These are phyloP conservation scores for Oryzias celebensis DNA, from an alignment of 2,113 vertebrate species.

Conservation along the genomic window DNA sequence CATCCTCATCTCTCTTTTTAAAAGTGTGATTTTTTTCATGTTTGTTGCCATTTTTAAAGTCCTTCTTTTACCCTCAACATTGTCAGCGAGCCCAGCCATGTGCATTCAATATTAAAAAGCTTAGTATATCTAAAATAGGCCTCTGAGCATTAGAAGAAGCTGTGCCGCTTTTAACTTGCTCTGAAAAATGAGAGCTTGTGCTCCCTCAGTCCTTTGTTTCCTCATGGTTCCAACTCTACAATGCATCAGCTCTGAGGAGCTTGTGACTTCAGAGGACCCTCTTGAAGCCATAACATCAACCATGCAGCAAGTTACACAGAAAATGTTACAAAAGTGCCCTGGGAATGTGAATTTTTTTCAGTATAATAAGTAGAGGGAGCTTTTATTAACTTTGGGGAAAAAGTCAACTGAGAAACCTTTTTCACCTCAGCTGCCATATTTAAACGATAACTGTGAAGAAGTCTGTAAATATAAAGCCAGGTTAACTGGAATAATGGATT, in stretches of 20 bases:
- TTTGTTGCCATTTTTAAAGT: conserved; percentile 63
- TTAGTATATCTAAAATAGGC: conserved; percentile 69
- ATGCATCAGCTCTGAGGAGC: conserved; percentile 70
- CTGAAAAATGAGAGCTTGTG: conserved; percentile 70
- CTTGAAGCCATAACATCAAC: conserved; percentile 78
- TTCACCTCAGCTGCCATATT: conserved; percentile 40
- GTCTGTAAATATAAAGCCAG: no score
- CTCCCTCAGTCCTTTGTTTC: conserved; percentile 72
- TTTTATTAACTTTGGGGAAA: conserved; percentile 62
- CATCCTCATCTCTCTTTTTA: conserved; percentile 13
- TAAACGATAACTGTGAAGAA: conserved; percentile 17
- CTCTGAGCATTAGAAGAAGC: conserved; percentile 72
- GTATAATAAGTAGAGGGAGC: conserved; percentile 64
- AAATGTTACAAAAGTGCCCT: conserved; percentile 61
- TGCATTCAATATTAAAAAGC: conserved; percentile 73
- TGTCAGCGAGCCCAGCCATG: conserved; percentile 60
- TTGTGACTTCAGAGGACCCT: conserved; percentile 71
- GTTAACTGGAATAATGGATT: no score
- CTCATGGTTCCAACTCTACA: conserved; percentile 65
- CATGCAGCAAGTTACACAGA: conserved; percentile 62
- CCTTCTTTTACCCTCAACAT: conserved; percentile 56
- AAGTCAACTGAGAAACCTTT: conserved; percentile 53
- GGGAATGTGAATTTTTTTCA: conserved; percentile 73
- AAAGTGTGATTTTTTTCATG: conserved; percentile 47
- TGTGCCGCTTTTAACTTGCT: conserved; percentile 70